Evolutionary conservation across 2,888 invertebrate species (phyloP).

Genomic region (Napeogenes sylphis): DNA sequence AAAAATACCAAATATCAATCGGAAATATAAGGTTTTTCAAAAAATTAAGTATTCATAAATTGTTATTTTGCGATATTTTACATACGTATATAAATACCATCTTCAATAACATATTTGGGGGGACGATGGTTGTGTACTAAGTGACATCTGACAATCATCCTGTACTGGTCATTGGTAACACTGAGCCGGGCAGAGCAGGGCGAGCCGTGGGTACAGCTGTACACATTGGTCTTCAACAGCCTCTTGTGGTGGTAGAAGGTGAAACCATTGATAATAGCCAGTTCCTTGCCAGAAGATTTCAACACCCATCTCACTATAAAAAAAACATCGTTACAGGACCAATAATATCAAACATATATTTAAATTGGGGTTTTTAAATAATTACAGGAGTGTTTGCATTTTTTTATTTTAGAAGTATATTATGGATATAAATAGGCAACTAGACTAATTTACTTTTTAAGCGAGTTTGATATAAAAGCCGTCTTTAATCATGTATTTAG

Average conservation of each 20-base stretch:
- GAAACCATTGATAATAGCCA: slow-evolving; percentile 36
- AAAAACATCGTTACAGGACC: neutral
- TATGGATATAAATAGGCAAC: neutral
- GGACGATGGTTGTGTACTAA: slow-evolving; percentile 35
- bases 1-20: no score
- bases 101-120: slow-evolving; percentile 19
- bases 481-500: slow-evolving; percentile 28
- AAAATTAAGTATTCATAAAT: no score
- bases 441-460: neutral
- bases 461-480: slow-evolving; percentile 26
- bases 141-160: slow-evolving; percentile 23
- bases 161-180: slow-evolving; percentile 22
- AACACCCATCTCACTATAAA: slow-evolving; percentile 28
- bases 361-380: neutral
- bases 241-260: slow-evolving; percentile 37
- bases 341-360: neutral
- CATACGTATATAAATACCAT: slow-evolving; percentile 27
- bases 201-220: slow-evolving; percentile 44
- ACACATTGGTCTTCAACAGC: slow-evolving; percentile 29
- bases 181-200: slow-evolving; percentile 40
- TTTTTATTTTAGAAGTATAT: neutral
- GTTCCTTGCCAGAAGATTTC: slow-evolving; percentile 31
- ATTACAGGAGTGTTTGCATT: no score
- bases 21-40: no score
- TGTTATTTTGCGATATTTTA: neutral